These are phyloP conservation scores for Crocuta crocuta DNA, from an alignment of 2,113 vertebrate species.

Conservation along the genomic window DNA sequence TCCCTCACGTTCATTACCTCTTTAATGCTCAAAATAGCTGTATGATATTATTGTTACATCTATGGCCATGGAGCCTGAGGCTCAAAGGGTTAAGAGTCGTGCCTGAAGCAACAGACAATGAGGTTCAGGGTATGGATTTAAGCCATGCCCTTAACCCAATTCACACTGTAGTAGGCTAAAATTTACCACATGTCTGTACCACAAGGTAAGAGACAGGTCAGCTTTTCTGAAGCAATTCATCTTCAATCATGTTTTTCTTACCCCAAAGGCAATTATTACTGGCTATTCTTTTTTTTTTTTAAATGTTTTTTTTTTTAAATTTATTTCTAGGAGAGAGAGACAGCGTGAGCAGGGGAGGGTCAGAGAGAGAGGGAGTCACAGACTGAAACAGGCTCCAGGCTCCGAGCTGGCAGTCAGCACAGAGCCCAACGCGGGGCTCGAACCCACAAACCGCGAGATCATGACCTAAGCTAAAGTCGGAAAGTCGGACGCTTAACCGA, in stretches of 20 bases:
- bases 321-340: too few relatives aligned
- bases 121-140: too few relatives aligned
- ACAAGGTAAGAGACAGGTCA: background rate
- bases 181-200: background rate
- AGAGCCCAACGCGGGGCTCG: too few relatives aligned
- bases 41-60: background rate
- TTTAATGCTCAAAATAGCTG: background rate
- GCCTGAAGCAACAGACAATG: background rate
- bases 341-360: too few relatives aligned
- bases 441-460: too few relatives aligned
- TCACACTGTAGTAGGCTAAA: rapidly evolving
- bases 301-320: too few relatives aligned
- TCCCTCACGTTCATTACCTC: rapidly evolving
- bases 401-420: too few relatives aligned
- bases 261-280: too few relatives aligned
- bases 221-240: background rate
- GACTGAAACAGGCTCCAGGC: too few relatives aligned
- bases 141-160: background rate
- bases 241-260: background rate
- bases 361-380: too few relatives aligned
- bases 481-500: too few relatives aligned
- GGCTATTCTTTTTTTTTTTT: background rate
- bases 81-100: background rate
- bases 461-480: too few relatives aligned
- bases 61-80: background rate